Conservation (phyloP, 2,888 invertebrate species). For the Cenopis cana region DNA sequence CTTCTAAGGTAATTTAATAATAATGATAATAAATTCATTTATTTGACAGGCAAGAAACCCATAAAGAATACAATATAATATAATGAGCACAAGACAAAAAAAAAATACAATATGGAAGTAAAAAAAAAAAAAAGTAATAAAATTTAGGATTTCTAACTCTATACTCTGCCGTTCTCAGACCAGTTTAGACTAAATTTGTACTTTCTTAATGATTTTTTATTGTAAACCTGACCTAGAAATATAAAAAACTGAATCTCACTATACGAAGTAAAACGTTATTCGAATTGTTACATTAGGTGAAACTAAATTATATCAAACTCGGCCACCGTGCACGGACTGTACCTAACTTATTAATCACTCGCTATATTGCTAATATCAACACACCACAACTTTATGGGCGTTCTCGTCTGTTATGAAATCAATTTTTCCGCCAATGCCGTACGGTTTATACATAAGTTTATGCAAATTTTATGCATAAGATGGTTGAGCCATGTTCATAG, state of each 20-base stretch:
- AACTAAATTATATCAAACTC: constrained; percentile 1
- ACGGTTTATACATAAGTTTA: constrained; percentile 30
- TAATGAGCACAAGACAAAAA: too few relatives aligned
- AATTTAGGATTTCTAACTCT: too few relatives aligned
- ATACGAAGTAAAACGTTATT: not conserved
- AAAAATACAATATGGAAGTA: too few relatives aligned
- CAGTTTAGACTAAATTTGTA: too few relatives aligned
- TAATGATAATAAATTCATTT: too few relatives aligned
- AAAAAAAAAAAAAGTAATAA: too few relatives aligned
- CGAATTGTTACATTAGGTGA: not conserved
- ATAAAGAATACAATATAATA: too few relatives aligned
- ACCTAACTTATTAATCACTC: constrained; percentile 24
- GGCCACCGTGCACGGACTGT: not conserved
- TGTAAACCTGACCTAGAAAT: too few relatives aligned
- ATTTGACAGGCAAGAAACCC: too few relatives aligned
- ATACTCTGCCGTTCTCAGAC: too few relatives aligned
- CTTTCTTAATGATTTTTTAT: too few relatives aligned
- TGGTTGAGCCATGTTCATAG: constrained; percentile 29
- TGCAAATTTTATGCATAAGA: constrained; percentile 45
- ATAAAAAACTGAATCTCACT: not conserved
- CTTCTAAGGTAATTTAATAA: too few relatives aligned
- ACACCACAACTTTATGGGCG: constrained; percentile 35
- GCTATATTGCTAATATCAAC: constrained; percentile 21
- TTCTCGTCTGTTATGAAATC: constrained; percentile 25
- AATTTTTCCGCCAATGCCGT: constrained; percentile 40